Conservation (phyloP, 2,888 invertebrate genomes). For the Uropetala carovei region DNA sequence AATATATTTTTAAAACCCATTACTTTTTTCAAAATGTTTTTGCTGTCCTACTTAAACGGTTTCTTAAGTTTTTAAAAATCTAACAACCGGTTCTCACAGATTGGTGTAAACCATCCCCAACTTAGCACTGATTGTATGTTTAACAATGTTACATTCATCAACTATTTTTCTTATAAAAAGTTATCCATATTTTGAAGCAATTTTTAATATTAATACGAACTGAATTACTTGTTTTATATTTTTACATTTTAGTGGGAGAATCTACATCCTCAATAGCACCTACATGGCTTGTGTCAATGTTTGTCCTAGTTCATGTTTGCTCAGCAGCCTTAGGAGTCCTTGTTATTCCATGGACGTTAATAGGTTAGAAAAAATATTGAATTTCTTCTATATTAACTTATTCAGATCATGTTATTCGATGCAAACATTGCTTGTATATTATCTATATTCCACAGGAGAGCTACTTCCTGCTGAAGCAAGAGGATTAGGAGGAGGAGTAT, state of each 20-base stretch:
- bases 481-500: constrained; percentile 77
- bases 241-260: constrained; percentile 66
- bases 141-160: no score
- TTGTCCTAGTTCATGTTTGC: constrained; percentile 69
- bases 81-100: no score
- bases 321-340: constrained; percentile 78
- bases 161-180: not conserved
- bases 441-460: constrained; percentile 71
- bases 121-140: no score
- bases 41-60: no score
- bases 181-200: not conserved
- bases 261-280: constrained; percentile 73
- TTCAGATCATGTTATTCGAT: not conserved
- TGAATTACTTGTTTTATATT: not conserved
- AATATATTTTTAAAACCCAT: no score
- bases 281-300: constrained; percentile 75
- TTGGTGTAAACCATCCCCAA: no score
- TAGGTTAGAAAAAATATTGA: constrained; percentile 70
- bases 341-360: constrained; percentile 80
- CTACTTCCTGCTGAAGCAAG: constrained; percentile 77
- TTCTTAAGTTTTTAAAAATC: no score
- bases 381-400: not conserved
- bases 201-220: not conserved
- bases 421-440: no score
- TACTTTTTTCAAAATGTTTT: no score